A percentile compares a stretch with the other conserved stretches of the same genome.
Evolutionary conservation across 2,113 vertebrate species (phyloP).

Genomic region (Mastomys natalensis): DNA sequence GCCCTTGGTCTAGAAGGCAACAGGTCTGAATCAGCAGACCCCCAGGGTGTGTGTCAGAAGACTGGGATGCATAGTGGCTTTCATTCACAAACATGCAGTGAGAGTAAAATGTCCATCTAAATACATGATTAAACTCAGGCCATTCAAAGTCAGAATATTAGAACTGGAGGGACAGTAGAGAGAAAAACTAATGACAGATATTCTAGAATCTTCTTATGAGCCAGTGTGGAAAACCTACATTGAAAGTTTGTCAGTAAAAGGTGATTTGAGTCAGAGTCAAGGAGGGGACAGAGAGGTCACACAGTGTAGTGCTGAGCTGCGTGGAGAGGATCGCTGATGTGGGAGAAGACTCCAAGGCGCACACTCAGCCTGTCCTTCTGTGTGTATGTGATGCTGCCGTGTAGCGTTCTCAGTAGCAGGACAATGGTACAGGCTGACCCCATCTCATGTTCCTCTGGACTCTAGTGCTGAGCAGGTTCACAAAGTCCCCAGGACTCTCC

Average conservation of each 20-base stretch:
- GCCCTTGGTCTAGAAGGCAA: background rate
- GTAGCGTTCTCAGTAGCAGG: background rate
- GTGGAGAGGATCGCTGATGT: fast-evolving
- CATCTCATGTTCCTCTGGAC: background rate
- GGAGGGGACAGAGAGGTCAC: background rate
- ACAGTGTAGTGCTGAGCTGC: fast-evolving
- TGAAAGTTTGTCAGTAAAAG: background rate
- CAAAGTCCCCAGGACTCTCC: background rate
- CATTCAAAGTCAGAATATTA: background rate
- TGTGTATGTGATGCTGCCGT: fast-evolving
- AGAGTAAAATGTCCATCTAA: background rate
- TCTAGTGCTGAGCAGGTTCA: background rate
- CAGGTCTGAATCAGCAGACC: background rate
- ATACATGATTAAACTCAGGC: background rate
- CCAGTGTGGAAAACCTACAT: background rate
- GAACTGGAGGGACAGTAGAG: background rate
- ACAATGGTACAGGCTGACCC: fast-evolving
- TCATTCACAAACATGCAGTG: background rate
- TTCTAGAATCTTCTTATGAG: background rate
- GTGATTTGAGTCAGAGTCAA: background rate
- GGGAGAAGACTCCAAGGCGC: background rate
- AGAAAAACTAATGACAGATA: background rate
- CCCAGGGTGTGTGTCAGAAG: background rate
- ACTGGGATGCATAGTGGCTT: background rate
- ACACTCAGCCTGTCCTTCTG: too few relatives aligned